Conservation (phyloP, 2,113 vertebrate genomes). For the Syngnathus floridae region DNA sequence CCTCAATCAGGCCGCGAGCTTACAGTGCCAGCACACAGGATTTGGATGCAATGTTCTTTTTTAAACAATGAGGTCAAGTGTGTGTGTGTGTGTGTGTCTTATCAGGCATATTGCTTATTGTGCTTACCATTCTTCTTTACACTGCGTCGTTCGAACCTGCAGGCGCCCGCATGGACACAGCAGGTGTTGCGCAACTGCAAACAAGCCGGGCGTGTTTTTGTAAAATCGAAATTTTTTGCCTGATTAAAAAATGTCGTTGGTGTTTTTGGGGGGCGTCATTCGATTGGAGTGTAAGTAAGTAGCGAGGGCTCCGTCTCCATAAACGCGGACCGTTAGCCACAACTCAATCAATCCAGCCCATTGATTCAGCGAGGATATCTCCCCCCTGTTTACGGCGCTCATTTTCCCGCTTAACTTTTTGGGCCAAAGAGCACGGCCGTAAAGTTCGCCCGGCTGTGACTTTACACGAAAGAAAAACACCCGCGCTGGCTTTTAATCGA, state of each 20-base stretch:
- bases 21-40: neutral
- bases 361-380: neutral
- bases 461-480: conserved; percentile 8
- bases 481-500: neutral
- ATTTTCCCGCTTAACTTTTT: neutral
- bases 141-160: neutral
- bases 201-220: neutral
- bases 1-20: neutral
- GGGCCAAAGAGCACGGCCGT: neutral
- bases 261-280: neutral
- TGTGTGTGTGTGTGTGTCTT: neutral
- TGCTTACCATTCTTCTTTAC: neutral
- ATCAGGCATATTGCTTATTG: neutral
- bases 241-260: neutral
- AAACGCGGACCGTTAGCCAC: neutral
- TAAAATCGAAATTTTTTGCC: no score
- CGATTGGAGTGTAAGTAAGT: neutral
- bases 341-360: neutral
- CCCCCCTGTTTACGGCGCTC: neutral
- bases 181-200: neutral
- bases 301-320: neutral
- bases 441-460: neutral
- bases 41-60: neutral
- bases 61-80: neutral
- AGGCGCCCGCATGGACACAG: neutral